A percentile compares a stretch with the other conserved stretches of the same genome.
These are phyloP conservation scores for Takifugu bimaculatus DNA, from an alignment of 2,113 vertebrate genomes.

Conservation along the genomic window DNA sequence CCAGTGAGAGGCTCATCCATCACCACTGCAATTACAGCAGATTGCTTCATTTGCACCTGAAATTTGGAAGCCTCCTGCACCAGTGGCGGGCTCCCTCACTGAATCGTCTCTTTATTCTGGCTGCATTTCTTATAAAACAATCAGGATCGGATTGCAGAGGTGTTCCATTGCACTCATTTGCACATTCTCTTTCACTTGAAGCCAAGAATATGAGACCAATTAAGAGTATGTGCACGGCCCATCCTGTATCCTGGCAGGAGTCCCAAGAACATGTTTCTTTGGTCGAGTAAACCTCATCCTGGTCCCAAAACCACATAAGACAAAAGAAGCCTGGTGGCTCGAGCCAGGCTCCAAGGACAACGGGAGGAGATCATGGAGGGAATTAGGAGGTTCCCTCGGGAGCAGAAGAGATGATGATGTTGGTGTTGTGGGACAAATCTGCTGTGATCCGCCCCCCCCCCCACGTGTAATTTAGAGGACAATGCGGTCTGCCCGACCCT, in stretches of 20 bases:
- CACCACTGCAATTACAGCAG: constrained; percentile 10
- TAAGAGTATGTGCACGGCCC: constrained; percentile 48
- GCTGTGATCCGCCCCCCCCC: constrained; percentile 37
- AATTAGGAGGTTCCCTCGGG: constrained; percentile 40
- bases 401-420: constrained; percentile 21
- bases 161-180: constrained; percentile 1
- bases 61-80: neutral
- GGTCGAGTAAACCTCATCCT: constrained; percentile 34
- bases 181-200: constrained; percentile 18
- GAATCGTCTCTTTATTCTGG: neutral
- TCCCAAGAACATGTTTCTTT: constrained; percentile 51
- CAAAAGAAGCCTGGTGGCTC: constrained; percentile 34
- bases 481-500: constrained; percentile 22
- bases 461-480: constrained; percentile 22
- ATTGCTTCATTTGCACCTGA: constrained; percentile 10
- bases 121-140: constrained; percentile 1
- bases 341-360: constrained; percentile 36
- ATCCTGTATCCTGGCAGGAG: constrained; percentile 41
- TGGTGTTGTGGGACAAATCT: constrained; percentile 51
- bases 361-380: constrained; percentile 45
- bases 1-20: constrained; percentile 4
- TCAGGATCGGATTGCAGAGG: neutral
- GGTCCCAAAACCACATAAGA: constrained; percentile 37
- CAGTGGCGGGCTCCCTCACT: neutral
- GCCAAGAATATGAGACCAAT: constrained; percentile 67